Evolutionary conservation across 1,140 invertebrate species (phyloP).

Genomic region (Cephus cinctus): DNA sequence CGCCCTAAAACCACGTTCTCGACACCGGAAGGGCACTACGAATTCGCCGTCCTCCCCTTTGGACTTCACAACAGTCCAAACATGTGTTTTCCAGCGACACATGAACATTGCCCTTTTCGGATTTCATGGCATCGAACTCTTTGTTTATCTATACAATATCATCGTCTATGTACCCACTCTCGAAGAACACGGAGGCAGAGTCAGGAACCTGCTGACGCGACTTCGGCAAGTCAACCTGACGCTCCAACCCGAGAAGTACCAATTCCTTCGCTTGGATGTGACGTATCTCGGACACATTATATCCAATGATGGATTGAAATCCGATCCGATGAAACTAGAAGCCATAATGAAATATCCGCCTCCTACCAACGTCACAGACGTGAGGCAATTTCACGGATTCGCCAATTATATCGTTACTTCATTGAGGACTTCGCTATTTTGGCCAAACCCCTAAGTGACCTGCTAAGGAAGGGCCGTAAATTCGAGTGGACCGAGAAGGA

Average conservation of each 20-base stretch:
- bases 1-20: too few species aligned
- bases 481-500: conserved; percentile 16
- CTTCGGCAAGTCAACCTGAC: not conserved
- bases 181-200: conserved; percentile 1
- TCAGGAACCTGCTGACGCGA: not conserved
- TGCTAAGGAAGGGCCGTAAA: conserved; percentile 15
- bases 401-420: conserved; percentile 26
- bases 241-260: conserved; percentile 4
- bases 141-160: conserved; percentile 48
- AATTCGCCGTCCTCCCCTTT: too few species aligned
- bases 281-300: conserved; percentile 43
- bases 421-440: conserved; percentile 24
- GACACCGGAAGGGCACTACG: too few species aligned
- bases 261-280: conserved; percentile 6
- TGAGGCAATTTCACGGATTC: conserved; percentile 25
- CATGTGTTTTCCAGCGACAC: not conserved
- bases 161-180: conserved; percentile 25
- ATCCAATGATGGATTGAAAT: conserved; percentile 33
- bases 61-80: too few species aligned
- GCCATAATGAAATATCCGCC: conserved; percentile 39
- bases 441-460: conserved; percentile 26
- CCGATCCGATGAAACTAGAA: conserved; percentile 34
- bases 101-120: conserved; percentile 7
- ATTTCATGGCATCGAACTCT: conserved; percentile 29
- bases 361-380: conserved; percentile 34